Base-by-base conservation (phyloP, 2,797 vertebrate species). In the Erpetoichthys calabaricus region DNA sequence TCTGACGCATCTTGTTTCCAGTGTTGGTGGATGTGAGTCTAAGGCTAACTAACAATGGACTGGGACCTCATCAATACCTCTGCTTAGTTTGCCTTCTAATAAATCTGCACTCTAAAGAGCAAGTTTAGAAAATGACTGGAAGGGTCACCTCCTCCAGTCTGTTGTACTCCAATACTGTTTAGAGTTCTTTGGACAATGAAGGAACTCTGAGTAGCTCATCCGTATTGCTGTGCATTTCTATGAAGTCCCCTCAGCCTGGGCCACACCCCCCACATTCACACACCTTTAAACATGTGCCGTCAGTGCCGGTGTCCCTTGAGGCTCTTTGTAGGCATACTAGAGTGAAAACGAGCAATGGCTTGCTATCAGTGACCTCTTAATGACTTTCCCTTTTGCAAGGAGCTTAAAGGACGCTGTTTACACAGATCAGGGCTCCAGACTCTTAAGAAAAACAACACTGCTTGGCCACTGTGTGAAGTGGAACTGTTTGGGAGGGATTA, bases 351-450 rank as follows among this genome's bases (percentile, higher is more conserved):
- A 25, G 25, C 25, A 25, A 25, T 2, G 25, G 25, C 25, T 73
- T 68, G 63, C 76, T 74, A 73, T 63, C 68, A 70, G 66, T 79
- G 80, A 85, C 79, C 82, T 69, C 70, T 76, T 67, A 70, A 66
- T 65, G 61, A 60, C 63, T 75, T 62, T 71, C 60, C 63, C 67
- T 60, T 74, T 66, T 77, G 65, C 76, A 72, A 70, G 58, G 68
- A 69, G 70, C 73, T 80, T 72, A 73, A 67, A 50, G 74, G 73
- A 68, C 66, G 68, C 63, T 81, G 74, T 84, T 83, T 78, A 80
- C 78, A 83, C 73, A 82, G 79, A 82, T 80, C 81, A 77, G 72
- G 77, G 74, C 73, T 65, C 75, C 68, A 68, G 73, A 65, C 79
- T 80, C 76, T 83, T 79, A 78, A 74, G 70, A 72, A 70, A 63